phyloP scores from a whole-genome alignment of 2,888 invertebrate species.

The Lamellibrachia columna region DNA sequence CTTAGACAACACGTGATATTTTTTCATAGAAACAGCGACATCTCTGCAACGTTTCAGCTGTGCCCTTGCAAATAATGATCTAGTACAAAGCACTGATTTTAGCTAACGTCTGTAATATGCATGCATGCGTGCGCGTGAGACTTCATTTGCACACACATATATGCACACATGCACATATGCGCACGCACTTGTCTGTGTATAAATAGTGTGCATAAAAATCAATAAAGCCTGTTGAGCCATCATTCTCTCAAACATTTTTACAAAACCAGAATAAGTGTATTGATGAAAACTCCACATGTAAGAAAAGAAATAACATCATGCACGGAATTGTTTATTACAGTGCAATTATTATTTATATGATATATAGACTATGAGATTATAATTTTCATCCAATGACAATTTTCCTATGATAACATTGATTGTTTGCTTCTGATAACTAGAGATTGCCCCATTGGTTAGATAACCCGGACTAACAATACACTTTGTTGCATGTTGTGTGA shows the following conservation, averaged over 20 bases:
- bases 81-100: neutral
- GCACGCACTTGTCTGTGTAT: neutral
- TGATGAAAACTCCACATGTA: no score
- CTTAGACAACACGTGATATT: neutral
- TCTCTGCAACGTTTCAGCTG: no score
- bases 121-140: neutral
- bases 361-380: neutral
- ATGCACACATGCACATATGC: neutral
- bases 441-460: neutral
- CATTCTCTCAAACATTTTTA: no score
- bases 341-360: neutral
- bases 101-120: neutral
- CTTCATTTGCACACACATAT: neutral
- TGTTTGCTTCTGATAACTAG: neutral
- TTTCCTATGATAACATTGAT: neutral
- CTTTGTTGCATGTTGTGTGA: neutral
- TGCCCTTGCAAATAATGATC: neutral
- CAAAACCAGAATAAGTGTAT: no score
- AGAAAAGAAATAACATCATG: neutral
- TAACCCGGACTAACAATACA: neutral
- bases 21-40: neutral
- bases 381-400: neutral
- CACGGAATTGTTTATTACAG: neutral
- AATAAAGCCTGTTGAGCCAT: no score
- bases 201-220: no score